Evolutionary conservation across 1,140 invertebrate species (phyloP).

Genomic region (Chlorops oryzae): DNA sequence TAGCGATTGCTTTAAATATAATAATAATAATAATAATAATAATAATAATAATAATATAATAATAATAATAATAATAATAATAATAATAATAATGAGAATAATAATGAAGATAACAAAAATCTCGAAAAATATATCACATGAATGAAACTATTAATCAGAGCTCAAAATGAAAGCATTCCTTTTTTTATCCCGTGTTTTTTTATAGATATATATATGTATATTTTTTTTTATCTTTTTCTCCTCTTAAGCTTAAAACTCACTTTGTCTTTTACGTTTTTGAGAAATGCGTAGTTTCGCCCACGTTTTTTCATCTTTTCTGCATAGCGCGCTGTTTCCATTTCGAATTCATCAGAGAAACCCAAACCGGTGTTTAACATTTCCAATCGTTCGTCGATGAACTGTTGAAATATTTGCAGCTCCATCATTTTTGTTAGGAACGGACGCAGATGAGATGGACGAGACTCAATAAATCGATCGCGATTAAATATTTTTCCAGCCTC

Average conservation of each 20-base stretch:
- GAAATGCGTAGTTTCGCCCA: conserved; percentile 73
- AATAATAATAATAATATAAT: background rate
- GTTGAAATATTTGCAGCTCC: conserved; percentile 89
- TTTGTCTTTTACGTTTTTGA: conserved; percentile 70
- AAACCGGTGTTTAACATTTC: conserved; percentile 82
- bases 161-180: too few species aligned
- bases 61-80: background rate
- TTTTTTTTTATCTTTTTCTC: background rate
- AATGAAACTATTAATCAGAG: too few species aligned
- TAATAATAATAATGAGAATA: conserved; percentile 2
- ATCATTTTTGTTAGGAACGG: conserved; percentile 86
- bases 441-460: conserved; percentile 72
- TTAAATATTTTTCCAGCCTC: conserved; percentile 80
- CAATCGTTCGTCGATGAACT: conserved; percentile 90
- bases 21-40: background rate
- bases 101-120: background rate
- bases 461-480: conserved; percentile 79
- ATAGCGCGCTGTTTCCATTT: conserved; percentile 80
- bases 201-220: background rate
- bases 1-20: background rate
- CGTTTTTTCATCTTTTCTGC: conserved; percentile 76
- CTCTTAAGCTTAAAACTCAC: conserved; percentile 47
- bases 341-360: conserved; percentile 91
- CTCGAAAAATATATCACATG: background rate
- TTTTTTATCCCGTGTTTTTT: background rate